Conservation (phyloP, 2,888 invertebrate species). For the Leptinotarsa rubiginosa region DNA sequence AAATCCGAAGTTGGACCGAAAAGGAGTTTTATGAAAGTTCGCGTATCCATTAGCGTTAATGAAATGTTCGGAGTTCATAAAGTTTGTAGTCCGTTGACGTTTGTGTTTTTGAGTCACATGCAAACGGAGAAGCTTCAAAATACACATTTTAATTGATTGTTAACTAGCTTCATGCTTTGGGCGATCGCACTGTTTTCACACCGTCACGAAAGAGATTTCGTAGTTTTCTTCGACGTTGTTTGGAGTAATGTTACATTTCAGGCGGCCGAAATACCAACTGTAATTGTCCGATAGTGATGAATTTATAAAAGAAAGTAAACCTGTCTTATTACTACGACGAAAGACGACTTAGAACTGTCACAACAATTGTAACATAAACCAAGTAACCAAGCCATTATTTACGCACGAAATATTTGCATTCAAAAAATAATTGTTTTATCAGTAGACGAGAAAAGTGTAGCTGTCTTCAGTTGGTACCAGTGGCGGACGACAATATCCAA, state of each 20-base stretch:
- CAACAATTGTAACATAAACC: constrained; percentile 44
- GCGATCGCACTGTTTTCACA: not conserved
- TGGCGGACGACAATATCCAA: constrained; percentile 23
- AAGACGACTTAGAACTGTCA: constrained; percentile 42
- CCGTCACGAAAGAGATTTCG: constrained; percentile 2
- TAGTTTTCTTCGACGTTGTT: not conserved
- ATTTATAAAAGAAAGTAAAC: constrained; percentile 34
- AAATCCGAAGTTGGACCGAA: constrained; percentile 45
- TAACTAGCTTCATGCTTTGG: not conserved
- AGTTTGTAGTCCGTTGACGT: constrained; percentile 58
- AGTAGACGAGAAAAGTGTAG: constrained; percentile 37
- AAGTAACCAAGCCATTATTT: constrained; percentile 48
- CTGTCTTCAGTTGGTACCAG: constrained; percentile 32
- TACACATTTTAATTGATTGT: constrained; percentile 66
- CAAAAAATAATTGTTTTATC: constrained; percentile 46
- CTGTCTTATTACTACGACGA: constrained; percentile 35
- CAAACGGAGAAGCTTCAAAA: constrained; percentile 70
- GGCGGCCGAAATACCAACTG: constrained; percentile 12
- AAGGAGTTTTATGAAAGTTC: constrained; percentile 44
- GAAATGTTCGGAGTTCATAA: constrained; percentile 57
- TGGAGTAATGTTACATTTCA: constrained; percentile 22
- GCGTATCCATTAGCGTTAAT: constrained; percentile 35
- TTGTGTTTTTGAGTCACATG: constrained; percentile 67
- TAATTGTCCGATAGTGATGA: constrained; percentile 8
- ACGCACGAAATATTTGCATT: constrained; percentile 49